These are phyloP conservation scores for Megalops cyprinoides DNA, from an alignment of 2,797 vertebrate genomes.

Conservation along the genomic window DNA sequence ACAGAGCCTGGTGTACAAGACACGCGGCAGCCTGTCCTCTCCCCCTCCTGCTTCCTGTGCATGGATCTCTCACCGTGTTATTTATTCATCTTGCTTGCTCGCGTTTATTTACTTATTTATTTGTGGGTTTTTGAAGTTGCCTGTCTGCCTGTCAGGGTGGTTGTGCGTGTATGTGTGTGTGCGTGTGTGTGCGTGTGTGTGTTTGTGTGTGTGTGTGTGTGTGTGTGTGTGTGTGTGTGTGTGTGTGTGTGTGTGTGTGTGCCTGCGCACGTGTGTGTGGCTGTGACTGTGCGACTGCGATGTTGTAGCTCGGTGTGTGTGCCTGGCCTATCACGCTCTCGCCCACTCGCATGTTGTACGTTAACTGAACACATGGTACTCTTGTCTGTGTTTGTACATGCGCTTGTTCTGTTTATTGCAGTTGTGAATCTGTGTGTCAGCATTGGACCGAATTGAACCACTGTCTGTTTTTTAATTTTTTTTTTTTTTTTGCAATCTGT, in stretches of 20 bases:
- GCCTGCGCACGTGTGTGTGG: neutral
- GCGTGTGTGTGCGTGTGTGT: constrained; percentile 13
- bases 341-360: constrained; percentile 4
- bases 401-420: neutral
- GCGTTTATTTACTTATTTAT: constrained; percentile 3
- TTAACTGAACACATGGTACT: constrained; percentile 2
- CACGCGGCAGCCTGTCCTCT: neutral
- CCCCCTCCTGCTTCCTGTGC: neutral
- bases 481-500: constrained; percentile 10
- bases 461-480: too few species aligned
- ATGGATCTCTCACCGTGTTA: constrained; percentile 55
- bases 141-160: neutral
- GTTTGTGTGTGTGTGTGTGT: too few species aligned
- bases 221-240: neutral
- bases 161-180: neutral
- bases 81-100: constrained; percentile 5
- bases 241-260: constrained; percentile 13
- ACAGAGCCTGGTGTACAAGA: neutral
- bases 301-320: neutral
- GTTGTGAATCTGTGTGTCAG: neutral
- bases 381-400: constrained; percentile 12
- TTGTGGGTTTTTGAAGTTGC: neutral
- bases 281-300: too few species aligned
- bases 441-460: neutral
- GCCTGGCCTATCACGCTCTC: neutral